Base-by-base conservation (phyloP, 2,113 vertebrate genomes). In the Psettodes erumei region DNA sequence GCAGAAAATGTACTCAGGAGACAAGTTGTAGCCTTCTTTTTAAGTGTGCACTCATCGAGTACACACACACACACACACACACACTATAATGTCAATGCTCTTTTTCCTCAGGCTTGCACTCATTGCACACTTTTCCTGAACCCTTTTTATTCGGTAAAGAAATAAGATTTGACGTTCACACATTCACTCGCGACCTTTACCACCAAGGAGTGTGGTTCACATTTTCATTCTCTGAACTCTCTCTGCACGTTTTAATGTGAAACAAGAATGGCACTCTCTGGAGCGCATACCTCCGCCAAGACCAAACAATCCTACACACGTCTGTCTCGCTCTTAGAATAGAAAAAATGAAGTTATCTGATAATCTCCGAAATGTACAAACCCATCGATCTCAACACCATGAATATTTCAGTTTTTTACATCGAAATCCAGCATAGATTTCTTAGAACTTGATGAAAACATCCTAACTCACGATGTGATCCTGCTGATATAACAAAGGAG, bases 1-100 rank as follows among this genome's bases (percentile, higher is more conserved):
- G 89, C 86, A 86, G 80, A 82, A 89, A 86, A 65, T 33, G 23
- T 15, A 63, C 83, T 79, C 85, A 5, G 55, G 83, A 81, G 86
- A 86, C 30, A 58, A 82, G 55, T 53, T 54, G 83, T 50, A 71
- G 81, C 77, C 71, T 76, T 75, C 61, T 77, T 82, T 78, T 74
- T 63, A 77, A 84, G 77, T 53, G 47, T 32, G 69, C 79, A 69
- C 54, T 72, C 42, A 81, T 74, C 23, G 55, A 67, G 67, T 62
- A 53, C 66, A 60, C 55, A 61, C 60, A 42, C 71, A 77, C 56
- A 81, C 68, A n/a, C n/a, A n/a, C n/a, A n/a, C n/a, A n/a, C n/a
- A n/a, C n/a, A 69, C 69, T 74, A 43, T 50, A 56, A 64, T 78
- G 73, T 37, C 51, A 75, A 13, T 1, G 0, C 18, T 80, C 43